Percentiles rank a stretch among this genome's conserved stretches.
phyloP scores from a whole-genome alignment of 2,113 vertebrate species.

The Vireo altiloquus region DNA sequence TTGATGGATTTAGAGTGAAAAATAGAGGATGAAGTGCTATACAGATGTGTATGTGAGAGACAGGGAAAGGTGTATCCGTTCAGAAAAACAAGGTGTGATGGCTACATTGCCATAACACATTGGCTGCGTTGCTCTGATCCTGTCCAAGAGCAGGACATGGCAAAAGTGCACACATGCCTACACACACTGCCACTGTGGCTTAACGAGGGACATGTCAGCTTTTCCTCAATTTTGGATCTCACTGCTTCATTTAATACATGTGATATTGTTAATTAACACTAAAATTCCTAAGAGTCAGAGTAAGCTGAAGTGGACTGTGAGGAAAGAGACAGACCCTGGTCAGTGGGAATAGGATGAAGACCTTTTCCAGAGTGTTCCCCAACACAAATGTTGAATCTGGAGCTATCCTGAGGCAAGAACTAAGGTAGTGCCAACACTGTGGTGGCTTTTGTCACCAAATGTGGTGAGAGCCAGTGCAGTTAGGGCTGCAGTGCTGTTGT shows the following conservation, averaged over 20 bases:
- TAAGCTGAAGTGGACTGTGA: background rate
- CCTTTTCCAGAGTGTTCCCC: background rate
- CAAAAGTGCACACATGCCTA: accelerated
- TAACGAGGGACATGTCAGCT: background rate
- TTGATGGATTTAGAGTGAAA: background rate
- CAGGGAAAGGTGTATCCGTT: background rate
- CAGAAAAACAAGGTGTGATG: background rate
- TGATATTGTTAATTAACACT: background rate
- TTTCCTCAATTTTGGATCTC: background rate
- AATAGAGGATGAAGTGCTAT: background rate
- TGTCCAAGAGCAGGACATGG: background rate
- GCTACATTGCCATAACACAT: accelerated
- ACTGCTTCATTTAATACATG: background rate
- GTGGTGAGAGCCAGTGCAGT: background rate
- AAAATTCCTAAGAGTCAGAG: background rate
- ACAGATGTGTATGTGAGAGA: background rate
- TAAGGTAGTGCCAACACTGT: background rate
- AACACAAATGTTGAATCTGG: background rate
- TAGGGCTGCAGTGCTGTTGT: background rate
- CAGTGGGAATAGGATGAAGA: background rate
- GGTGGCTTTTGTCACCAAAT: background rate
- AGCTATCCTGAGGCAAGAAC: background rate
- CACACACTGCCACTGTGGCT: accelerated
- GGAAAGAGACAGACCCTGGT: background rate
- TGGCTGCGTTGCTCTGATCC: background rate